Base-by-base conservation (phyloP, 1,140 invertebrate genomes). In the Brachionus sp. region DNA sequence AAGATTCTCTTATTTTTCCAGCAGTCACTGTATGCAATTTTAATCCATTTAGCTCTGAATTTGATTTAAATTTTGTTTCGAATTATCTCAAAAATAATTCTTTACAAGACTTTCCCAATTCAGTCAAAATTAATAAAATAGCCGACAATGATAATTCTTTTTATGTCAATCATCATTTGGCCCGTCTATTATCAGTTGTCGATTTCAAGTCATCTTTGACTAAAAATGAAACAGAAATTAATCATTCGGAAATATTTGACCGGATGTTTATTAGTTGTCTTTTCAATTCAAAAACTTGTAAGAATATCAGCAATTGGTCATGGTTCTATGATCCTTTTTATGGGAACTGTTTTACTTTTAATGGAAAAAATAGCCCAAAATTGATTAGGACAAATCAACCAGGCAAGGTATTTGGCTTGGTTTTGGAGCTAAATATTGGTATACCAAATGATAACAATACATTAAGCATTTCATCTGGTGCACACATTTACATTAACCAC, bases 341-440 rank as follows among this genome's bases (percentile, higher is more conserved):
- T 39, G 66, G 66, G 1, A 70, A 70, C 19, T 70, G 66, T 70
- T 70, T 70, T 39, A 70, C 33, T 39, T 70, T 70, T 35, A 70
- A 70, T 57, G 16, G 19, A 42, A 80, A 66, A 19, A 62, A 66
- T 42, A 29, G 23, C 13, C n/a, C 25, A 46, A 10, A 50, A 78
- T 5, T 46, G 29, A 2, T n/a, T 1, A 57, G 19, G 9, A 33
- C 7, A 16, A 10, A 7, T 29, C 77, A 42, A 37, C 5, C 19
- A 37, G 77, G 77, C 0, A 37, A 66, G 37, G 57, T 44, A 10
- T 62, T 62, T 62, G 77, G 77, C 29, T 23, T 80, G 3, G 19
- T 19, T 19, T 42, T 80, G 3, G 77, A 80, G 25, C 23, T 80
- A n/a, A 62, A 29, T 80, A 23, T 62, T 7, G 53, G 10, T 4